Conservation (phyloP, 2,888 invertebrate genomes). For the Linnaemya tessellans region DNA sequence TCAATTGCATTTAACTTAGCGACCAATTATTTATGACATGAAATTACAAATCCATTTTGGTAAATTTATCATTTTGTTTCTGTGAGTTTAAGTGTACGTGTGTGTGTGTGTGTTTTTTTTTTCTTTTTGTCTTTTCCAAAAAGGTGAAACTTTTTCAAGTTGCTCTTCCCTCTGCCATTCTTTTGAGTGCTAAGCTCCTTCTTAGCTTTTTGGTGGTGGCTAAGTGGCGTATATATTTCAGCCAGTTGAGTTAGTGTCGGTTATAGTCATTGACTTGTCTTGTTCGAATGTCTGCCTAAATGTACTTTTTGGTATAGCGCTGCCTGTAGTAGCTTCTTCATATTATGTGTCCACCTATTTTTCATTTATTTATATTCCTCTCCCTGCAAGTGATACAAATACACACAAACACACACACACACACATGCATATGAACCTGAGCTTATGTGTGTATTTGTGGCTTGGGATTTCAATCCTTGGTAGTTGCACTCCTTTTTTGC, state of each 20-base stretch:
- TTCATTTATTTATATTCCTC: slow-evolving; percentile 65
- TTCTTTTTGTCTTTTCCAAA: slow-evolving; percentile 73
- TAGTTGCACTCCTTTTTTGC: slow-evolving; percentile 13
- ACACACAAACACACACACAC: neutral
- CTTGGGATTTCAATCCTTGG: slow-evolving; percentile 25
- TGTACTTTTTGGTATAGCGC: slow-evolving; percentile 35
- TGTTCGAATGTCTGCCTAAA: slow-evolving; percentile 34
- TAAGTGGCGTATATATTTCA: slow-evolving; percentile 65
- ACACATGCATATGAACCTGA: neutral
- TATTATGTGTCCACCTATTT: slow-evolving; percentile 70
- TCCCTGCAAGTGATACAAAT: slow-evolving; percentile 31
- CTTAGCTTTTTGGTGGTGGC: slow-evolving; percentile 36
- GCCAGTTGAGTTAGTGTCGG: slow-evolving; percentile 64
- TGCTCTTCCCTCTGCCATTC: slow-evolving; percentile 35
- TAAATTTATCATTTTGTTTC: slow-evolving; percentile 80
- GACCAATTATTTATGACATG: slow-evolving; percentile 83
- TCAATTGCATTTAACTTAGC: slow-evolving; percentile 77
- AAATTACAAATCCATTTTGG: slow-evolving; percentile 83
- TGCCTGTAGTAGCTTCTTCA: slow-evolving; percentile 67
- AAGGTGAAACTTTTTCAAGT: slow-evolving; percentile 70
- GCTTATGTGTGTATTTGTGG: slow-evolving; percentile 28
- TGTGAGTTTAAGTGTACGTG: slow-evolving; percentile 45
- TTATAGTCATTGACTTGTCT: slow-evolving; percentile 66
- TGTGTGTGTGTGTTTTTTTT: slow-evolving; percentile 72
- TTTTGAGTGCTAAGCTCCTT: slow-evolving; percentile 37